Base-by-base conservation (phyloP, 2,113 vertebrate species). In the Antigone vipio region DNA sequence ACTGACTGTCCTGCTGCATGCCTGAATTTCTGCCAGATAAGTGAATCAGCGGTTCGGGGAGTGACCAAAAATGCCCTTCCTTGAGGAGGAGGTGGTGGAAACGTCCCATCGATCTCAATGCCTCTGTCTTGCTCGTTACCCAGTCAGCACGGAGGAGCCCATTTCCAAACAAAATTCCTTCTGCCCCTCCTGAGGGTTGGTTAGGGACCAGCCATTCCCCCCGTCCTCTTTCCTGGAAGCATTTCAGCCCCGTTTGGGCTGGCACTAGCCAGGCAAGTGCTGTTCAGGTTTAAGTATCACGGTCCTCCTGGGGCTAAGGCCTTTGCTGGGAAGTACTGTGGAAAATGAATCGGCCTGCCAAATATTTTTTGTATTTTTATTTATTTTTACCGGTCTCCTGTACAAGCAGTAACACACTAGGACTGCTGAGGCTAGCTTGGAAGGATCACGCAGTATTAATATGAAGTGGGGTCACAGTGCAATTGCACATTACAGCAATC, bases 1-100 rank as follows among this genome's bases (percentile, higher is more conserved):
- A 11, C 19, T 3, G 19, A 9, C 27, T 32, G 32, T 42, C 44
- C 55, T 88, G 88, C 56, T 44, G 11, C 78, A 50, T 38, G 64
- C 81, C 63, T 94, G 87, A 90, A 35, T 49, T 76, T 44, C 78
- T 85, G 81, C 94, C 95, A 94, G 85, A 59, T 38, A 38, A 76
- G 47, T 96, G 93, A 94, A 89, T 93, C 93, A 94, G 88, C 69
- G 2, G 56, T 92, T 85, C 52, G 82, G 88, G 95, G 92, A 96
- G 95, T 76, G 63, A 90, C 82, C 88, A 94, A 80, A 88, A 93
- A 62, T 85, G 72, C 63, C 55, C 18, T 94, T 95, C 95, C 83
- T 93, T 63, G 62, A 63, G 67, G 67, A 93, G 78, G 92, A 80
- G 93, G 67, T 34, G 27, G 38, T 93, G 49, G 79, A 92, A 92